Evolutionary conservation across 2,113 vertebrate species (phyloP), one percentile per base, ranked within the genome.

Genomic region (Sitta europaea): DNA sequence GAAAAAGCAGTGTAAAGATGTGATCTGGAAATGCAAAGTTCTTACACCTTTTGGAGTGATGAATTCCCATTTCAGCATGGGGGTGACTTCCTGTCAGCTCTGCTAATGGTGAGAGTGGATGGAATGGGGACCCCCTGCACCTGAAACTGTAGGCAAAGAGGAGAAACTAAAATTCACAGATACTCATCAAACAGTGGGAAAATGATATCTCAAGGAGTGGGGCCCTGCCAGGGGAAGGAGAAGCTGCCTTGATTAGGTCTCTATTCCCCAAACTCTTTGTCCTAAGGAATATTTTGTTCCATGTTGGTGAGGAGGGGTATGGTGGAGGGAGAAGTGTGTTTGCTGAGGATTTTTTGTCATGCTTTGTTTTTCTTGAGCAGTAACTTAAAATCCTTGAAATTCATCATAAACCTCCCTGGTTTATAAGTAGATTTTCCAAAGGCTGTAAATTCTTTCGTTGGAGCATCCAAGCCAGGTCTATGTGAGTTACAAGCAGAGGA

Each of bases 41-140:
- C 29, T 77, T 62, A 18, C 11, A n/a, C 5, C 7, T 85, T 89
- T 42, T 54, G 47, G 61, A 71, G 25, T 42, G 53, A 23, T 38
- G 14, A 75, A 54, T 58, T 80, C 17, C 20, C 1, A 1, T 58
- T 74, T 77, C 59, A 53, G 24, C 20, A 12, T 1, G 5, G 8
- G 21, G 18, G 8, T 0, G 8, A 45, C 48, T 50, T 2, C 19
- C 5, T 36, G 28, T 51, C 0, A 0, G 10, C 45, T 43, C 43
- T 80, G 27, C 27, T 53, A 24, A 35, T 3, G 18, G 27, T 12
- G 13, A 33, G 15, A 42, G 27, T 28, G 31, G 5, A 14, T 66
- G 42, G 55, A 78, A 45, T n/a, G 38, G n/a, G 38, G 19, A 43
- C 4, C 23, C 21, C 9, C 68, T 65, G 31, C 13, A 12, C 43